Percentiles rank a stretch among this genome's conserved stretches.
phyloP scores from a whole-genome alignment of 2,113 vertebrate genomes.

The Aspidoscelis tigris region DNA sequence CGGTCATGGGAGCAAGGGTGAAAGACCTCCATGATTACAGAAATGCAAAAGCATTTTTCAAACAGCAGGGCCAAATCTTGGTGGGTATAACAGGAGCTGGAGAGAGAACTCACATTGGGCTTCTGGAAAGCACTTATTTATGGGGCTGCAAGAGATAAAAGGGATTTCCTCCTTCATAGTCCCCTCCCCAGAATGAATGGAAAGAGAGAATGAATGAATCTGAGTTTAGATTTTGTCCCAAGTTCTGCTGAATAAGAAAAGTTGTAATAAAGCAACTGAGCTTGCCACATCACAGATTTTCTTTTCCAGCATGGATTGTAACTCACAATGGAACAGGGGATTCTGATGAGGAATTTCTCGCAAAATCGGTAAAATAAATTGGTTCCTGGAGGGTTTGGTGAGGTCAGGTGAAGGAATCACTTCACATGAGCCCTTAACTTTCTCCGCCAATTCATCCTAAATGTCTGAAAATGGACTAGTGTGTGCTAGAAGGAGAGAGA shows the following conservation, averaged over 20 bases:
- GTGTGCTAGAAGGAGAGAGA: conserved; percentile 27
- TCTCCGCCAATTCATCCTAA: background rate
- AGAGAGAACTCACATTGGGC: too few species aligned
- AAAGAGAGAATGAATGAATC: background rate
- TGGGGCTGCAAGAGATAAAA: background rate
- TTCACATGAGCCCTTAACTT: background rate
- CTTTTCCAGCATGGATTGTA: background rate
- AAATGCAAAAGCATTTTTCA: background rate
- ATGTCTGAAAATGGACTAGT: background rate
- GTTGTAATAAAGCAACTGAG: background rate
- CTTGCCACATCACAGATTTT: background rate
- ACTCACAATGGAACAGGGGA: background rate
- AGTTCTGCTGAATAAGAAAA: background rate
- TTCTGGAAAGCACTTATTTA: background rate
- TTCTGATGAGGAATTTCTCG: background rate
- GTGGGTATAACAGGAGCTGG: background rate
- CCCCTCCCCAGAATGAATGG: too few species aligned
- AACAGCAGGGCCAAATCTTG: background rate
- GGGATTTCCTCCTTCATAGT: background rate
- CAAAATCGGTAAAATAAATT: conserved; percentile 51
- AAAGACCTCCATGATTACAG: too few species aligned
- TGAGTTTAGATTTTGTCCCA: background rate
- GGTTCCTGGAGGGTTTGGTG: background rate
- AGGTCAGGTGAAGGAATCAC: background rate
- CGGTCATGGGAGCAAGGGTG: too few species aligned